phyloP scores from a whole-genome alignment of 1,140 invertebrate genomes.

The Microplitis demolitor region DNA sequence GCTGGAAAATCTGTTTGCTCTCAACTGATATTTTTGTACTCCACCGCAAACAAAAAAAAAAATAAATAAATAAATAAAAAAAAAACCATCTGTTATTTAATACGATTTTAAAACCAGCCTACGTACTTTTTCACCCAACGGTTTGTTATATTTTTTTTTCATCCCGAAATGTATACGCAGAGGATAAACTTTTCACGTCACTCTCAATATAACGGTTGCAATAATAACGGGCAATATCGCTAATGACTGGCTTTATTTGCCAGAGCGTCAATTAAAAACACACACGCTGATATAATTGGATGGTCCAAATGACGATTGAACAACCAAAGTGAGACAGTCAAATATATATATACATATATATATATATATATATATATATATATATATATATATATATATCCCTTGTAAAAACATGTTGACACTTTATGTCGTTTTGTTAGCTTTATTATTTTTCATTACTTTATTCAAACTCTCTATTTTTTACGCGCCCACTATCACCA shows the following conservation, averaged over 20 bases:
- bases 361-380: too few relatives aligned
- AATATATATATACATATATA: too few relatives aligned
- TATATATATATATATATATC: too few relatives aligned
- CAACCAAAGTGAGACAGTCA: neutral
- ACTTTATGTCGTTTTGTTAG: too few relatives aligned
- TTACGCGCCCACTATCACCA: too few relatives aligned
- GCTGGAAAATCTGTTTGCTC: too few relatives aligned
- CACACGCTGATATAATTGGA: constrained; percentile 20
- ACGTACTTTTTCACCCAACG: too few relatives aligned
- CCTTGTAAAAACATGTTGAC: too few relatives aligned
- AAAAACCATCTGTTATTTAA: neutral
- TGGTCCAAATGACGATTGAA: constrained; percentile 9
- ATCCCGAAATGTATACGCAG: neutral
- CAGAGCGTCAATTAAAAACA: constrained; percentile 20
- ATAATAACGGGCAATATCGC: constrained; percentile 24
- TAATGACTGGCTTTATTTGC: constrained; percentile 23
- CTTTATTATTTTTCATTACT: too few relatives aligned
- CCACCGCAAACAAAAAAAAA: too few relatives aligned
- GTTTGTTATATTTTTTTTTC: neutral
- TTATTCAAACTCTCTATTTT: too few relatives aligned
- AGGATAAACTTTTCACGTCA: neutral
- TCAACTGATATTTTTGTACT: too few relatives aligned
- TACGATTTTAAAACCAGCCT: neutral
- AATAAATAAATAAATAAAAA: neutral
- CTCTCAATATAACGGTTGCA: constrained; percentile 12